Evolutionary conservation across 2,888 invertebrate species (phyloP).

Genomic region (Psylliodes chrysocephalus): DNA sequence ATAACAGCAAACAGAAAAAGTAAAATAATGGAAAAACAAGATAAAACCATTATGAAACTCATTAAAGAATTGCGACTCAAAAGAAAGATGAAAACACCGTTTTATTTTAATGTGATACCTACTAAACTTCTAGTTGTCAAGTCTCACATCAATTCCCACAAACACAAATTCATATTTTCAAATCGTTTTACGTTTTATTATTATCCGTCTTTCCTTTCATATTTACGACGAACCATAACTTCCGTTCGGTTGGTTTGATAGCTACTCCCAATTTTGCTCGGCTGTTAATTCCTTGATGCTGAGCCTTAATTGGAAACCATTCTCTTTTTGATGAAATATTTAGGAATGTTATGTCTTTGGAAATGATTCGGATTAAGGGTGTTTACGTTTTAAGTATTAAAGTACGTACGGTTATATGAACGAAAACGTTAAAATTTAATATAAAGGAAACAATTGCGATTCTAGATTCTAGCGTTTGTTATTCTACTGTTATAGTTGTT

Average conservation of each 20-base stretch:
- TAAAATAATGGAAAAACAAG: no score
- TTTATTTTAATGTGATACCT: no score
- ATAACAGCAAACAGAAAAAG: no score
- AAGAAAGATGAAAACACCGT: no score
- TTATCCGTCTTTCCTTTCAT: no score
- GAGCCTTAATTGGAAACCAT: slow-evolving; percentile 26
- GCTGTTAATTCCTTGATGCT: slow-evolving; percentile 23
- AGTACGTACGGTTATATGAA: not conserved
- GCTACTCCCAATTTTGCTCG: slow-evolving; percentile 11
- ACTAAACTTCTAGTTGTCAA: no score
- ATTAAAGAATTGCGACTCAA: no score
- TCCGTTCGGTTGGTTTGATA: not conserved
- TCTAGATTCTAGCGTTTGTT: not conserved
- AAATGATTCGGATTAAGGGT: slow-evolving; percentile 17
- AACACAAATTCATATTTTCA: no score
- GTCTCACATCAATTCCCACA: no score
- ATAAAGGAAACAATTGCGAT: not conserved
- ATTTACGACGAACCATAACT: not conserved
- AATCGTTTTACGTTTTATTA: no score
- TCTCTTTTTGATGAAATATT: slow-evolving; percentile 26
- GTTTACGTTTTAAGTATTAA: slow-evolving; percentile 9
- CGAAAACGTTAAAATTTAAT: not conserved
- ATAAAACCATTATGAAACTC: no score
- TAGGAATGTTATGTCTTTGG: slow-evolving; percentile 19
- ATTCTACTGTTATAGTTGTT: no score